phyloP scores from a whole-genome alignment of 2,888 invertebrate species.

The Ophion ventricosus region DNA sequence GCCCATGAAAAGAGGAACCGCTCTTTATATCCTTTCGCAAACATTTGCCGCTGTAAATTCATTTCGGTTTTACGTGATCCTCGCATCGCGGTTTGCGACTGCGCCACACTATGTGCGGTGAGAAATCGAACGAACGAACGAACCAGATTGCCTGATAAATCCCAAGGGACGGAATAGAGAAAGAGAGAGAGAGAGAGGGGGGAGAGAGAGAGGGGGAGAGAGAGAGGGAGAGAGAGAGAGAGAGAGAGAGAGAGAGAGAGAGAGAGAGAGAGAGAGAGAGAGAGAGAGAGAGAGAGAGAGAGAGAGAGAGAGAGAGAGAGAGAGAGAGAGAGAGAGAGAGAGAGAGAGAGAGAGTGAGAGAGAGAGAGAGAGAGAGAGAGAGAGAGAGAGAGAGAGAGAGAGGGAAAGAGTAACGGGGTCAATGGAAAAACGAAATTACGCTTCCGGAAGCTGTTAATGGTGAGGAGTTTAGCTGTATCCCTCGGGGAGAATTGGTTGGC shows the following conservation, averaged over 20 bases:
- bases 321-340: neutral
- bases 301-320: neutral
- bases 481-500: constrained; percentile 10
- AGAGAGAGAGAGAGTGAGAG: neutral
- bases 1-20: neutral
- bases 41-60: constrained; percentile 56
- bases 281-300: neutral
- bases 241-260: neutral
- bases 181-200: no score
- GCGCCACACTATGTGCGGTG: constrained; percentile 28
- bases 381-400: neutral
- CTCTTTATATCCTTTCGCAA: constrained; percentile 38
- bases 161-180: constrained; percentile 37
- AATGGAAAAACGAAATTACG: constrained; percentile 55
- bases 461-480: constrained; percentile 37
- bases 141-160: constrained; percentile 55
- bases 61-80: constrained; percentile 43
- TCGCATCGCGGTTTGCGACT: constrained; percentile 19
- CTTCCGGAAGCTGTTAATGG: constrained; percentile 34
- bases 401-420: constrained; percentile 21
- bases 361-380: neutral
- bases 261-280: neutral
- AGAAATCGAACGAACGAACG: constrained; percentile 53
- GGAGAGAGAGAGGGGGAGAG: neutral
- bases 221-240: neutral